phyloP scores from a whole-genome alignment of 2,113 vertebrate genomes.

The Xyrauchen texanus region DNA sequence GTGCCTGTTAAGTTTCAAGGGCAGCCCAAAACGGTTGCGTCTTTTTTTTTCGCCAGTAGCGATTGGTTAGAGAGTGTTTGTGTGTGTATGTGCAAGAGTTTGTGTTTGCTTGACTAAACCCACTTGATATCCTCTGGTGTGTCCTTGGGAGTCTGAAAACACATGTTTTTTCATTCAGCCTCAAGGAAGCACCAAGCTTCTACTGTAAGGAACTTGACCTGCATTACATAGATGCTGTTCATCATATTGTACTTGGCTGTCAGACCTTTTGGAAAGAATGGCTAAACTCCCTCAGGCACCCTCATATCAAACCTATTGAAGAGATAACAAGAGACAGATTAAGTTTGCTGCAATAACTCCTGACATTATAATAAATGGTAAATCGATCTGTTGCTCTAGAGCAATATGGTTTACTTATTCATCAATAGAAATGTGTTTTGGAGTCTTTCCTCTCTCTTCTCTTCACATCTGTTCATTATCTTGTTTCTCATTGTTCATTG shows the following conservation, averaged over 20 bases:
- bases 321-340: constrained; percentile 5
- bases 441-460: constrained; percentile 4
- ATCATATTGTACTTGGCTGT: constrained; percentile 39
- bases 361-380: constrained; percentile 28
- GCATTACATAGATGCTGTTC: constrained; percentile 27
- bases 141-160: constrained; percentile 62
- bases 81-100: constrained; percentile 24
- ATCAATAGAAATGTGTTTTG: not conserved
- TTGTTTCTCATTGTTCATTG: no score
- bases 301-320: constrained; percentile 5
- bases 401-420: not conserved
- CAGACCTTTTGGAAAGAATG: constrained; percentile 27
- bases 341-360: constrained; percentile 31
- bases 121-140: constrained; percentile 14
- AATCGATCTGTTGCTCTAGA: not conserved
- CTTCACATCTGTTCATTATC: no score
- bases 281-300: constrained; percentile 1
- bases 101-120: constrained; percentile 25
- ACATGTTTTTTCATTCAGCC: constrained; percentile 28
- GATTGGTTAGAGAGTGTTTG: constrained; percentile 39
- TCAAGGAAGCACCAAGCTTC: not conserved
- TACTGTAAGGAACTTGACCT: constrained; percentile 26
- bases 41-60: constrained; percentile 68
- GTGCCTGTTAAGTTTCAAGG: constrained; percentile 67
- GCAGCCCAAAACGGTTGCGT: constrained; percentile 58